Conservation (phyloP, 2,113 vertebrate genomes). For the Misgurnus anguillicaudatus region DNA sequence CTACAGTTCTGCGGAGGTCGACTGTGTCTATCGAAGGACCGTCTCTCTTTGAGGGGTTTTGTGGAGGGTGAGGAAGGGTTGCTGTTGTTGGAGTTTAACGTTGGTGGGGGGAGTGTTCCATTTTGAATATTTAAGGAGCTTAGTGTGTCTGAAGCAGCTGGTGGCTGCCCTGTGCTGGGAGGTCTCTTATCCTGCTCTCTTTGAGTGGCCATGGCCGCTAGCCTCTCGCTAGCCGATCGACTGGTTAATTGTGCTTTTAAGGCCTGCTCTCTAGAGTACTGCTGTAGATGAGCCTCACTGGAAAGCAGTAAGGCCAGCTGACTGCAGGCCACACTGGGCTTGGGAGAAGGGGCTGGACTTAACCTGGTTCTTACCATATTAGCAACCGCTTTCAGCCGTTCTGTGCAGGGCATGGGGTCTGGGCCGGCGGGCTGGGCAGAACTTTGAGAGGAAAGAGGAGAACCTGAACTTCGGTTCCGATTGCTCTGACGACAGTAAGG, state of each 20-base stretch:
- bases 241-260: conserved; percentile 92
- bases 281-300: conserved; percentile 97
- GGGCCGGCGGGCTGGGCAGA: conserved; percentile 72
- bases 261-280: conserved; percentile 95
- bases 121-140: conserved; percentile 82
- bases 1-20: conserved; percentile 88
- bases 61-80: conserved; percentile 63
- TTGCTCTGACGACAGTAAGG: conserved; percentile 79
- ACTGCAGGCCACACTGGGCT: conserved; percentile 95
- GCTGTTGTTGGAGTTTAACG: conserved; percentile 70
- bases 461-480: conserved; percentile 83
- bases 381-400: conserved; percentile 91
- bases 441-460: conserved; percentile 79
- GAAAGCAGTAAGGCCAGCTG: conserved; percentile 93
- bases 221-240: conserved; percentile 90
- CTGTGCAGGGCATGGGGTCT: conserved; percentile 88
- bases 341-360: conserved; percentile 90
- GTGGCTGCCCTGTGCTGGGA: conserved; percentile 76
- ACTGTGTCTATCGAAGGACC: conserved; percentile 79
- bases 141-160: conserved; percentile 76
- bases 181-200: conserved; percentile 80
- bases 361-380: conserved; percentile 93
- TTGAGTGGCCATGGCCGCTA: conserved; percentile 92
- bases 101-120: conserved; percentile 76
- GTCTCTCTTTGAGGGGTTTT: conserved; percentile 80